phyloP scores from a whole-genome alignment of 2,797 vertebrate genomes.

The Cossypha dichroa region DNA sequence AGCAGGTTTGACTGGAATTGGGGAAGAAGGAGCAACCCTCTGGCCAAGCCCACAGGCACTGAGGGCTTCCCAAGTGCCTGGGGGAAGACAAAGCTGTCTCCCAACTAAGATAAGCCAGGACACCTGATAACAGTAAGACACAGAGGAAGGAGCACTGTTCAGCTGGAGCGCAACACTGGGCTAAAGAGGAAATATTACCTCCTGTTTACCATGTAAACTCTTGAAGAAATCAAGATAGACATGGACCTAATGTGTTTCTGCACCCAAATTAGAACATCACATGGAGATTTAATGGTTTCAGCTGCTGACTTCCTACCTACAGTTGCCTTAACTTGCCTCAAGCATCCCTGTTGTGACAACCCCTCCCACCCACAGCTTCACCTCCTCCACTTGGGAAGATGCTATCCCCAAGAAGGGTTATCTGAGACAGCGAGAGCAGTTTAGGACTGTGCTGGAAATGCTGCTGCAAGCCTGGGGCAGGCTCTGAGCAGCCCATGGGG shows the following conservation, averaged over 20 bases:
- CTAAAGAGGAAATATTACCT: neutral
- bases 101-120: neutral
- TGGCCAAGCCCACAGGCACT: accelerated
- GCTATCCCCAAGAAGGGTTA: neutral
- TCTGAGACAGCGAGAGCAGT: neutral
- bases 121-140: neutral
- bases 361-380: neutral
- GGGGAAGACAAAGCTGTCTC: neutral
- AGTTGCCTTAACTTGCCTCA: neutral
- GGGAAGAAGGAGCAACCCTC: neutral
- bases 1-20: neutral
- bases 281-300: neutral
- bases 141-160: neutral
- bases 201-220: neutral
- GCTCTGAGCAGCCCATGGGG: neutral
- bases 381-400: neutral
- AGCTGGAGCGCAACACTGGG: neutral
- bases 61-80: neutral
- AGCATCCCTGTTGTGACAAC: neutral
- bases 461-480: neutral
- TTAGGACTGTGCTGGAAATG: neutral
- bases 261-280: neutral
- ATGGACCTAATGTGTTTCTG: neutral
- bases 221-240: neutral
- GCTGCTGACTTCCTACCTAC: neutral